A percentile compares a stretch with the other conserved stretches of the same genome.
Conservation (phyloP, 1,140 invertebrate species). For the Zaprionus gabonicus region DNA sequence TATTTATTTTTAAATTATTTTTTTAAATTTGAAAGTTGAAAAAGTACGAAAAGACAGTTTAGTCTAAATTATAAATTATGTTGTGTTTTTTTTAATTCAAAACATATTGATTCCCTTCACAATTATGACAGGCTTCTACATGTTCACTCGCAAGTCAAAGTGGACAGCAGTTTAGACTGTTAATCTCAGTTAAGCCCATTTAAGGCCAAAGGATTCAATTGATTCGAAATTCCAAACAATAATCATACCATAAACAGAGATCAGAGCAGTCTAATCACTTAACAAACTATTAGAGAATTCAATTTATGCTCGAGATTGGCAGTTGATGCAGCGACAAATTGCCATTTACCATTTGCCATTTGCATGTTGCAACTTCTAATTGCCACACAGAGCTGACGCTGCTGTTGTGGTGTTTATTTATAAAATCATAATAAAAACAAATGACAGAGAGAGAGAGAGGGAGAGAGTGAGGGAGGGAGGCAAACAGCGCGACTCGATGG, state of each 20-base stretch:
- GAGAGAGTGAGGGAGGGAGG: not conserved
- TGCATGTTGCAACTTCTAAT: not conserved
- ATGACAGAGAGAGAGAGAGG: not conserved
- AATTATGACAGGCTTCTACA: too few relatives aligned
- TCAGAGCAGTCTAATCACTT: not conserved
- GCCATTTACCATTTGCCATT: not conserved
- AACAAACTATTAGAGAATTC: not conserved
- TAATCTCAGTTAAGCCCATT: not conserved
- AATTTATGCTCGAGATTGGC: not conserved
- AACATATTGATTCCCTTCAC: too few relatives aligned
- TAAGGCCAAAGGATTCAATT: not conserved
- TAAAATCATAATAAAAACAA: constrained; percentile 10
- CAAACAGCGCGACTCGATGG: not conserved
- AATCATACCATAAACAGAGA: not conserved
- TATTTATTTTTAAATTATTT: too few relatives aligned
- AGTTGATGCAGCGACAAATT: not conserved
- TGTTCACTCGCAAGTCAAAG: too few relatives aligned
- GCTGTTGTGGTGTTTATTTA: constrained; percentile 1
- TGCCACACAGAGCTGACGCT: not conserved
- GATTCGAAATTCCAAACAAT: not conserved
- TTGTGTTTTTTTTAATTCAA: too few relatives aligned
- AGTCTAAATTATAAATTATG: too few relatives aligned
- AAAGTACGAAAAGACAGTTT: too few relatives aligned
- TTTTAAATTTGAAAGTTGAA: too few relatives aligned
- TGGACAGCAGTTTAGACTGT: not conserved